Percentiles rank a stretch among this genome's conserved stretches.
phyloP scores from a whole-genome alignment of 2,113 vertebrate genomes.

The Leptobrachium leishanense region DNA sequence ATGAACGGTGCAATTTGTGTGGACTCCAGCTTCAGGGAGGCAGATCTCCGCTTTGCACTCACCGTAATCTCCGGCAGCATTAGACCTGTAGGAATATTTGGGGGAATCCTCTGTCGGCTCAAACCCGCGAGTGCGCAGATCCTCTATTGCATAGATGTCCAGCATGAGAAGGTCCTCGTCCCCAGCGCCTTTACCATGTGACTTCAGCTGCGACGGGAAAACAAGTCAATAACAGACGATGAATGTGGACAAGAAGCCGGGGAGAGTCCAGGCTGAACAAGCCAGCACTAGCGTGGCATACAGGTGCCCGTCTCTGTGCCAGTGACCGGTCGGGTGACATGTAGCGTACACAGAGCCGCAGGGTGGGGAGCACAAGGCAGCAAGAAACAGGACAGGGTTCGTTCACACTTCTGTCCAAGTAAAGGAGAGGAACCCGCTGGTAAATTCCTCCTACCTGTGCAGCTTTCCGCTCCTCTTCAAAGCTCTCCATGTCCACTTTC shows the following conservation, averaged over 20 bases:
- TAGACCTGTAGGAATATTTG: conserved; percentile 81
- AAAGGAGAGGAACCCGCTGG: no score
- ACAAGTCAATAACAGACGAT: background rate
- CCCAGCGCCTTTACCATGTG: conserved; percentile 89
- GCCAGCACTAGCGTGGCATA: no score
- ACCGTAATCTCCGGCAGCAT: conserved; percentile 70
- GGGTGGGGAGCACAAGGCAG: no score
- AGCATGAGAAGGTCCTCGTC: conserved; percentile 91
- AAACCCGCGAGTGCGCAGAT: conserved; percentile 78
- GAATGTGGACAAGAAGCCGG: background rate
- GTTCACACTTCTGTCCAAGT: no score
- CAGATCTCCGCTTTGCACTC: conserved; percentile 25
- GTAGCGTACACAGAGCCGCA: no score
- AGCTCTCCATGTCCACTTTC: conserved; percentile 80
- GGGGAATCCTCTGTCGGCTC: conserved; percentile 81
- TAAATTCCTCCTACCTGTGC: conserved; percentile 77
- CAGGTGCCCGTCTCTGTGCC: no score
- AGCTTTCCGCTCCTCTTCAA: conserved; percentile 91
- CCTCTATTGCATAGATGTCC: conserved; percentile 96
- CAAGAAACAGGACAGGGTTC: no score
- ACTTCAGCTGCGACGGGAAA: conserved; percentile 77
- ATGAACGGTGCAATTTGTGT: no score
- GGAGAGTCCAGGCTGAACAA: no score
- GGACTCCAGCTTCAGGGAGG: no score
- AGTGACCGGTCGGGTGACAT: no score